Evolutionary conservation across 2,888 invertebrate species (phyloP), one percentile per base, ranked within the genome.

Genomic region (Dolomedes plantarius): DNA sequence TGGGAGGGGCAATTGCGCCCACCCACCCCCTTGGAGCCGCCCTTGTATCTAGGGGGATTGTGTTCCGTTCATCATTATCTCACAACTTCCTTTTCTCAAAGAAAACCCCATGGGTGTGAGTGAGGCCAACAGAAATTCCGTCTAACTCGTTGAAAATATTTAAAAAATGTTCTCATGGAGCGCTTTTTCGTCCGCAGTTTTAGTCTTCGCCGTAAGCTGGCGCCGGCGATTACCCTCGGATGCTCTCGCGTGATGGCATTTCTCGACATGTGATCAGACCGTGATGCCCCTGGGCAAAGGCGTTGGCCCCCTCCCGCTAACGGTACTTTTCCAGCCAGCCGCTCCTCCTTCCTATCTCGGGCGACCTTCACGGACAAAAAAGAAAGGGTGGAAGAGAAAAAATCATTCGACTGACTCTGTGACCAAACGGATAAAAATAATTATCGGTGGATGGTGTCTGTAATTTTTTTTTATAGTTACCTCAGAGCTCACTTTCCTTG

Each of bases 231-330:
- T n/a, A 11, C 7, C 1, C 23, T 19, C 56, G 56, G 56, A 56
- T 56, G 56, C 23, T 1, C 56, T 56, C 3, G 56, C 56, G 23
- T 56, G 56, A 56, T 56, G 56, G 46, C 13, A 7, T 16, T 56
- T 56, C n/a, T 56, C 23, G 23, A 56, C 56, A 56, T 56, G 56
- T 56, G 56, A 56, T 56, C 23, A 56, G 23, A 23, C 23, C 56
- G 56, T 56, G 56, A 56, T 56, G 23, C 56, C 76, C 46, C 32
- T 28, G 29, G 46, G 76, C 76, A 77, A 19, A 68, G 76, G 76
- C 76, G 76, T 77, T 77, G 76, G 28, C 65, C 68, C 56, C 56
- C 13, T 32, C 64, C 13, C 39, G 39, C 27, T 75, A 75, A 75
- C 75, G 39, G 75, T 28, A 65, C 65, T 46, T 19, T 56, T 56